Evolutionary conservation across 2,888 invertebrate genomes (phyloP), one percentile per base, ranked within the genome.

Genomic region (Lamellibrachia columna): DNA sequence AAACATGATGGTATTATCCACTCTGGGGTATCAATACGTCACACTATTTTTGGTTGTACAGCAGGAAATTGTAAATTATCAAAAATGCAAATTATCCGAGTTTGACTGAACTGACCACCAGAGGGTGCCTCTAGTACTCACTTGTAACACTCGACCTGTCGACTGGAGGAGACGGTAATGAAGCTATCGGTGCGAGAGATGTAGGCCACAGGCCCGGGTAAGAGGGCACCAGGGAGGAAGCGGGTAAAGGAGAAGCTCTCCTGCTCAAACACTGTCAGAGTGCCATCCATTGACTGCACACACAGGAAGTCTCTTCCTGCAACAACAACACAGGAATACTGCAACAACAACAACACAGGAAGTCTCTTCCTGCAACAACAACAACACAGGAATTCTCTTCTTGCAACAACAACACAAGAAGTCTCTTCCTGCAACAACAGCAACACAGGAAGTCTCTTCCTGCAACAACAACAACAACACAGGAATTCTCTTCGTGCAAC

Each of bases 251-350:
- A 97, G 96, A 98, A 98, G 92, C 98, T 98, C 96, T 99, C 99
- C 97, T 99, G 99, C 96, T 99, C 99, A 96, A 98, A 99, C 96
- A 99, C 98, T 93, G 98, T 98, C 40, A 99, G 96, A 92, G 98
- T 97, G 22, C 99, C 99, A 96, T 99, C 99, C 95, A 99, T 97
- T 60, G 98, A 98, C 96, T 98, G 98, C 52, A 99, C 98, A 96
- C 99, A 99, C 93, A 99, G 97, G 95, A 99, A 98, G 96, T 99
- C 99, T 94, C 95, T 98, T 22, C 96, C 96, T 96, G 95, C 91
- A 55, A 55, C 55, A 55, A 55, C 40, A 40, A 40, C 40, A 40
- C 40, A 40, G 40, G 40, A 40, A 40, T 40, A 40, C 40, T 40
- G 40, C 40, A 40, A 40, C 40, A 40, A 40, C 40, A 40, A 40